A percentile compares a stretch with the other conserved stretches of the same genome.
Evolutionary conservation across 2,797 vertebrate genomes (phyloP).

Genomic region (Cygnus olor): DNA sequence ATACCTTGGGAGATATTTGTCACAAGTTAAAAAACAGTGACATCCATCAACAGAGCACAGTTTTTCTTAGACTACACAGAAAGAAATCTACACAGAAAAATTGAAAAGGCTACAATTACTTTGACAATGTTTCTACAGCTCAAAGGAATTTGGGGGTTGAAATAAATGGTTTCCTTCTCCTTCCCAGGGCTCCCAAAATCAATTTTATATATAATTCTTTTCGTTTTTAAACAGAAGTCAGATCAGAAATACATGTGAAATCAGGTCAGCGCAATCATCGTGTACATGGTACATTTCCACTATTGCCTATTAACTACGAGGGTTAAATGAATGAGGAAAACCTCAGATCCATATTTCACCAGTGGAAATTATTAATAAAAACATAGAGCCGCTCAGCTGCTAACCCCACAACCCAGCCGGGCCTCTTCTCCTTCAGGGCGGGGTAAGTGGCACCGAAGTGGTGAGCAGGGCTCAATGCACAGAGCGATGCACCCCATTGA

Average conservation of each 20-base stretch:
- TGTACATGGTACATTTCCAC: constrained; percentile 44
- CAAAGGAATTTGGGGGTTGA: constrained; percentile 69
- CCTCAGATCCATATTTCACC: constrained; percentile 64
- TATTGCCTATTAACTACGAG: constrained; percentile 52
- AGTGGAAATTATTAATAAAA: constrained; percentile 67
- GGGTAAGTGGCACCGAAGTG: constrained; percentile 4
- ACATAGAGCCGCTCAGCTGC: constrained; percentile 11
- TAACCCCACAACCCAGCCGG: constrained; percentile 18
- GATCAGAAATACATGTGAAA: constrained; percentile 45
- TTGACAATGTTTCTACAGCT: constrained; percentile 75
- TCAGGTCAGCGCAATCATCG: constrained; percentile 35
- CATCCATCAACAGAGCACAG: constrained; percentile 69
- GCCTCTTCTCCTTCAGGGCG: not conserved
- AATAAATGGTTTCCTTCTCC: constrained; percentile 73
- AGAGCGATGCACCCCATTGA: not conserved
- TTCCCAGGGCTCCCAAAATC: constrained; percentile 58
- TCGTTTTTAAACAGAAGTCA: not conserved
- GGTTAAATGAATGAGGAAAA: constrained; percentile 50
- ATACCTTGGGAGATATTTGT: constrained; percentile 66
- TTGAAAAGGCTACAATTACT: constrained; percentile 72
- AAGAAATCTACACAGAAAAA: constrained; percentile 46
- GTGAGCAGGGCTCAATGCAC: not conserved
- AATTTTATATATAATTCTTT: constrained; percentile 25
- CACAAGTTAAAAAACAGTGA: constrained; percentile 54
- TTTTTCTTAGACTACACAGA: constrained; percentile 55